Base-by-base conservation (phyloP, 2,888 invertebrate species). In the Polietes domitor region DNA sequence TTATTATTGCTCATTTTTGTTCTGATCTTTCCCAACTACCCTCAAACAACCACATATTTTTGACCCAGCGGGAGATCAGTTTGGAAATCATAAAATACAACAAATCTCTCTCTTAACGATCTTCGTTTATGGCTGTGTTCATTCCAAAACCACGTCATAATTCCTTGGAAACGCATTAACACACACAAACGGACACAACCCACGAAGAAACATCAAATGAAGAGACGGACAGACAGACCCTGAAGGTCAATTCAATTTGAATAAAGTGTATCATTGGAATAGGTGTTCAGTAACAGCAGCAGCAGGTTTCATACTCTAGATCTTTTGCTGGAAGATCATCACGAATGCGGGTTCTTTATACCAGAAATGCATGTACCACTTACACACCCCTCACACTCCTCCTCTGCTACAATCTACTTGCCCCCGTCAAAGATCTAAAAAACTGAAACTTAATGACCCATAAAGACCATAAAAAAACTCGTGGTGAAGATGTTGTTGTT, bases 221-320 rank as follows among this genome's bases (percentile, higher is more conserved):
- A 7, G 37, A 9, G 47, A 47, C n/a, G n/a, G n/a, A n/a, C n/a
- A n/a, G n/a, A n/a, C n/a, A 47, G 15, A 28, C 41, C 53, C 55
- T 43, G 6, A 73, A 77, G 28, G 68, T 55, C n/a, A 72, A 41
- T 63, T 58, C 77, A 83, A 74, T 78, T 82, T 77, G 32, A 83
- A 85, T 82, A 85, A 87, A 87, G 82, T 87, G 86, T 87, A 87
- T 83, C 87, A 87, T 85, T 77, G 68, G 61, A 87, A 83, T 78
- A 86, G 87, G 85, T 63, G 10, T 24, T 41, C 86, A 87, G 83
- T 28, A 83, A 21, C 55, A 28, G 41, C 50, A 28, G 41, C 50
- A 68, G 65, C 61, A 71, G 55, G 85, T 15, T 28, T 37, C 26
- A 21, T 77, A 53, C 21, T 78, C 15, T 63, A 24, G 19, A 0